Percentiles rank a stretch among this genome's conserved stretches.
phyloP scores from a whole-genome alignment of 2,888 invertebrate species.

The Micoletzkya japonica region DNA sequence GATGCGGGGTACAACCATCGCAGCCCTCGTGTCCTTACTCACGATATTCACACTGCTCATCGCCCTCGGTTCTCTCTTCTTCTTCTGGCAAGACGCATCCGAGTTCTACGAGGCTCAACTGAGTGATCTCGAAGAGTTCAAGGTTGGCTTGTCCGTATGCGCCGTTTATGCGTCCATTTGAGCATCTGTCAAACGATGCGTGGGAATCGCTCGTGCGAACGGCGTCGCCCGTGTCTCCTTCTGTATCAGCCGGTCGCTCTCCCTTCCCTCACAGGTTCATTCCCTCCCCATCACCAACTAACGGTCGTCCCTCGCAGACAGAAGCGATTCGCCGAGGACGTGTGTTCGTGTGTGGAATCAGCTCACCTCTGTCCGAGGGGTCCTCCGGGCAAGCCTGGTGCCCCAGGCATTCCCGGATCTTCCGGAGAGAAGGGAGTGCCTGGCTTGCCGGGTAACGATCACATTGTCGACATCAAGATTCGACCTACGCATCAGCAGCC shows the following conservation, averaged over 20 bases:
- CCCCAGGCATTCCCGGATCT: background rate
- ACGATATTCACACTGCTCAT: too few species aligned
- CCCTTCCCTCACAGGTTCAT: conserved; percentile 15
- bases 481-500: background rate
- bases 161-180: background rate
- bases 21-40: too few species aligned
- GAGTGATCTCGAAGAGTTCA: conserved; percentile 18
- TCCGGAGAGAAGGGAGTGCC: background rate
- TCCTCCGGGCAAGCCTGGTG: conserved; percentile 4
- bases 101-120: conserved; percentile 21
- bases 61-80: too few species aligned
- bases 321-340: conserved; percentile 19
- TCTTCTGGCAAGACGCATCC: conserved; percentile 6
- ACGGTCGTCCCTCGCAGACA: conserved; percentile 6
- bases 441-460: conserved; percentile 5
- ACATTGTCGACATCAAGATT: background rate
- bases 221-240: background rate
- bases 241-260: background rate
- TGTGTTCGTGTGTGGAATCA: conserved; percentile 16
- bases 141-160: background rate
- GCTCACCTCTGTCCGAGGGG: conserved; percentile 17
- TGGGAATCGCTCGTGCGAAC: conserved; percentile 1
- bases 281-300: background rate
- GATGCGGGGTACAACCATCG: too few species aligned
- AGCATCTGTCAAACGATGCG: conserved; percentile 23